Conservation (phyloP, 2,113 vertebrate genomes). For the Hemiscyllium ocellatum region DNA sequence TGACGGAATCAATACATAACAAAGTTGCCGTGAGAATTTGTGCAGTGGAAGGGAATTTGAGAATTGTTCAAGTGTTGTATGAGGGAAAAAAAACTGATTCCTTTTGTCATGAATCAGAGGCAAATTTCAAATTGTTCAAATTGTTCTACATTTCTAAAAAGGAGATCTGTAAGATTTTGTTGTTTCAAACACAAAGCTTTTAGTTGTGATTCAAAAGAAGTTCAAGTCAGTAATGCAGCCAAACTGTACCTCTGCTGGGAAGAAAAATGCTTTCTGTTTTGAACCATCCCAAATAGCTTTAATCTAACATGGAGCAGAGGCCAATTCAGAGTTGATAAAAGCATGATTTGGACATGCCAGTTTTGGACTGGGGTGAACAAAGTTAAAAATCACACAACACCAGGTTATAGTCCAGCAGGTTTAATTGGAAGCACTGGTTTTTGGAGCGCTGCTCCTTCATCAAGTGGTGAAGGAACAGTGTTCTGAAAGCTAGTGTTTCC, state of each 20-base stretch:
- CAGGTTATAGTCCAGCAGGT: too few relatives aligned
- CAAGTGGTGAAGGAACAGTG: too few relatives aligned
- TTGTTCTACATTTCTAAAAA: background rate
- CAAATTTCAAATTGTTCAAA: background rate
- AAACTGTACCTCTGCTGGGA: background rate
- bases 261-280: background rate
- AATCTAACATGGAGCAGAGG: background rate
- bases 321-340: background rate
- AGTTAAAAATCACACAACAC: too few relatives aligned
- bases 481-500: too few relatives aligned
- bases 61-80: background rate
- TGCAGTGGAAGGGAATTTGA: background rate
- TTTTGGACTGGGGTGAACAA: too few relatives aligned
- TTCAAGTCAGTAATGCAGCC: background rate
- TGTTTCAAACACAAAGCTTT: background rate
- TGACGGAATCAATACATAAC: background rate
- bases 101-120: background rate
- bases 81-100: background rate
- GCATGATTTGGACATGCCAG: background rate
- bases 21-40: background rate
- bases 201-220: background rate
- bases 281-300: background rate
- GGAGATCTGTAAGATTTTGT: background rate
- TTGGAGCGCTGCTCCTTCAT: too few relatives aligned
- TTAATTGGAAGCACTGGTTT: too few relatives aligned